Evolutionary conservation across 2,797 vertebrate species (phyloP), one percentile per base, ranked within the genome.

Genomic region (Sebastes oblongus): DNA sequence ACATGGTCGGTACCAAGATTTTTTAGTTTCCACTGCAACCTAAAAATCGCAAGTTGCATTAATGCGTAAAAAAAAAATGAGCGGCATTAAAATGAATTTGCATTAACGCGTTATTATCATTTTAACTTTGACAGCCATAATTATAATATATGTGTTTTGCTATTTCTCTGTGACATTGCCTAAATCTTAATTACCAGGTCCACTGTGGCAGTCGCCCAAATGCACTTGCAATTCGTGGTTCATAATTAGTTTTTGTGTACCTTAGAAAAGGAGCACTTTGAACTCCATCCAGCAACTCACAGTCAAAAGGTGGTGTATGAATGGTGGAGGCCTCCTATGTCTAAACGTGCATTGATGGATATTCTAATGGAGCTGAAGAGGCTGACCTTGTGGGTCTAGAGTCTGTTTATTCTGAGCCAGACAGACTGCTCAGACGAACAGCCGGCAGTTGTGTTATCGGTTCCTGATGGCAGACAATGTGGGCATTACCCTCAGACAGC

Each of bases 391-490:
- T 46, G 68, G 80, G 50, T 73, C 52, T 6, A 65, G 18, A 69
- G 65, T 54, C 32, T 80, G 83, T 84, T 90, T 83, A 81, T 77
- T 90, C 59, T 3, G 77, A 85, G 68, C 7, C 73, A 66, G 75
- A 65, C 79, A 73, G 73, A 25, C 46, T 56, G 76, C 75, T 84
- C 30, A 32, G 72, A 56, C 66, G 54, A 84, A 32, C 24, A 36
- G 72, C 50, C 56, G 58, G 67, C 85, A 86, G 91, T 84, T 87
- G 78, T 69, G 75, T 86, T 86, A 92, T 82, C 85, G 88, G 87
- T 66, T 87, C 73, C 77, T 58, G 81, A 78, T 79, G 88, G 86
- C 80, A 70, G 77, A 90, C 85, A 80, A 84, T 83, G 83, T 82
- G 82, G 50, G 74, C 80, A 77, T 87, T 87, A 69, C 34, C 42